phyloP scores from a whole-genome alignment of 2,888 invertebrate species.

The Tenthredo mesomela region DNA sequence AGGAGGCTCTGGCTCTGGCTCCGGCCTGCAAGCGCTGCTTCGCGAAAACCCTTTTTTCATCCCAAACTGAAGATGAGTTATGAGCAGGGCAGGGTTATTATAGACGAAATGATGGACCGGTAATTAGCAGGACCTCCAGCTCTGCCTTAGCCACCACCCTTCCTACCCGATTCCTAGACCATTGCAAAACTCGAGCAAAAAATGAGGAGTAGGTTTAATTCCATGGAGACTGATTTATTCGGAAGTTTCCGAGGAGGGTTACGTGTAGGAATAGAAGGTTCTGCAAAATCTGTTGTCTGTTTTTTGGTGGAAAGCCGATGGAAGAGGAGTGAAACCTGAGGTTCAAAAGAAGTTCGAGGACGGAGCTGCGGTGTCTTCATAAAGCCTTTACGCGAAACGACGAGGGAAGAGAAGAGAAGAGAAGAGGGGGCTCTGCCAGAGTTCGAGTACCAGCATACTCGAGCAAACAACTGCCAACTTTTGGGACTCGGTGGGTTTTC shows the following conservation, averaged over 20 bases:
- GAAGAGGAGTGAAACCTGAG: conserved; percentile 15
- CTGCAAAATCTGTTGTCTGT: background rate
- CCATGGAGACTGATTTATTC: background rate
- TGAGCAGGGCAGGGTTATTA: conserved; percentile 63
- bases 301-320: conserved; percentile 10
- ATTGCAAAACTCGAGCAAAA: background rate
- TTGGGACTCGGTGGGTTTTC: conserved; percentile 57
- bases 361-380: conserved; percentile 41
- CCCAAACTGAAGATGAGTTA: conserved; percentile 70
- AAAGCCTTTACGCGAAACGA: conserved; percentile 39
- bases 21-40: conserved; percentile 45
- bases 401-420: conserved; percentile 1
- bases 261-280: background rate
- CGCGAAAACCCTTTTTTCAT: conserved; percentile 57
- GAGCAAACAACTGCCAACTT: conserved; percentile 62
- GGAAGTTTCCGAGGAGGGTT: background rate
- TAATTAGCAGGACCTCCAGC: conserved; percentile 21
- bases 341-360: conserved; percentile 29
- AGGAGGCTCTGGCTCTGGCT: conserved; percentile 56
- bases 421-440: conserved; percentile 28
- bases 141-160: background rate
- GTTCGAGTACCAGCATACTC: conserved; percentile 63
- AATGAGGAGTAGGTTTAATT: background rate
- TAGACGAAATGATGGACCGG: conserved; percentile 46
- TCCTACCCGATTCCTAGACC: background rate